These are phyloP conservation scores for Blastobasis adustella DNA, from an alignment of 2,888 invertebrate genomes.

Conservation along the genomic window DNA sequence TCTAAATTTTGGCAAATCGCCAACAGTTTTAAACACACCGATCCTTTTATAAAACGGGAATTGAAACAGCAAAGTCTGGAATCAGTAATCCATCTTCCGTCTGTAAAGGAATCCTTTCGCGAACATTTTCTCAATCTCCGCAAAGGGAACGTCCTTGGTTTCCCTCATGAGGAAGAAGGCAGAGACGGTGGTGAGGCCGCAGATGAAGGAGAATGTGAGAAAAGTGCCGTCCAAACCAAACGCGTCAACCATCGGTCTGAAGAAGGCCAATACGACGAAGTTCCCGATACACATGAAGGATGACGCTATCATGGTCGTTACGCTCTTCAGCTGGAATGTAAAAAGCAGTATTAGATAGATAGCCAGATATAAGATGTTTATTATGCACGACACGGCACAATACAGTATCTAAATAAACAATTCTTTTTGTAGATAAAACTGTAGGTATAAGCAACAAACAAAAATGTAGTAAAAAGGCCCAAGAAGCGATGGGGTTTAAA, in stretches of 20 bases:
- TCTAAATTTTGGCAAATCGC: too few species aligned
- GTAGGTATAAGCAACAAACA: too few species aligned
- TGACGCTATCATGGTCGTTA: slow-evolving; percentile 20
- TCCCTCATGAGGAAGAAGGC: slow-evolving; percentile 39
- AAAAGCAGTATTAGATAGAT: too few species aligned
- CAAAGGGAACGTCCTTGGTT: slow-evolving; percentile 38
- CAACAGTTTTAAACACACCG: too few species aligned
- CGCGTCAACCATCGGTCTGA: slow-evolving; percentile 17
- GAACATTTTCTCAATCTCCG: slow-evolving; percentile 31
- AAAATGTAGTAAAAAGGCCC: too few species aligned
- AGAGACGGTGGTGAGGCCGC: slow-evolving; percentile 24
- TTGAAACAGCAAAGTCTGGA: too few species aligned
- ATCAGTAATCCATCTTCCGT: background rate
- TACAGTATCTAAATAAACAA: too few species aligned
- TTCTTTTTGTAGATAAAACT: too few species aligned
- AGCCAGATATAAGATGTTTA: too few species aligned
- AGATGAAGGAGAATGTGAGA: slow-evolving; percentile 32
- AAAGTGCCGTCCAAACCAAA: slow-evolving; percentile 44
- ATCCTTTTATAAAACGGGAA: too few species aligned
- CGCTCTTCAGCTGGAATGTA: slow-evolving; percentile 27
- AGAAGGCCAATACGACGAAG: slow-evolving; percentile 25
- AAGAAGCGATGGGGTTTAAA: too few species aligned
- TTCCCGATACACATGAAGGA: slow-evolving; percentile 20
- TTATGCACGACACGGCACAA: too few species aligned
- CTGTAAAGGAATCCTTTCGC: slow-evolving; percentile 25